Conservation (phyloP, 2,113 vertebrate genomes). For the Oriolus oriolus region DNA sequence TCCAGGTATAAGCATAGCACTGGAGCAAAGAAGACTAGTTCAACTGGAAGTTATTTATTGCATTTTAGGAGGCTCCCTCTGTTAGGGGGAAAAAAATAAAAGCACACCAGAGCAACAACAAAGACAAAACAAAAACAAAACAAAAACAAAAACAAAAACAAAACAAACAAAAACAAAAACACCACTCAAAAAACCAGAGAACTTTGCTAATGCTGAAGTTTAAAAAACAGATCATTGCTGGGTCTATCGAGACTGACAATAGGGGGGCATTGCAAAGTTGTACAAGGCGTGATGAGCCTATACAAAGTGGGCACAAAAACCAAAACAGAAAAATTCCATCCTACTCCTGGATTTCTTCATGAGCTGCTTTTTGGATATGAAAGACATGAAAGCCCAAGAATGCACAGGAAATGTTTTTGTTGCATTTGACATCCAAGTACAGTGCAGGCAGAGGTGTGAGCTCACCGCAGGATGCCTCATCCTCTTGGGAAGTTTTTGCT, state of each 20-base stretch:
- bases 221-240: not conserved
- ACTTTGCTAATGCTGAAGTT: not conserved
- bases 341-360: not conserved
- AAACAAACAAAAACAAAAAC: not conserved
- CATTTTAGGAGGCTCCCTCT: not conserved
- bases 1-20: not conserved
- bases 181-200: accelerated
- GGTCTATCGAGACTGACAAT: not conserved
- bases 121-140: not conserved
- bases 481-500: not conserved
- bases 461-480: not conserved
- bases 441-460: not conserved
- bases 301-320: not conserved
- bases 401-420: not conserved
- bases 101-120: not conserved
- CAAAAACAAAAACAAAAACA: too few relatives aligned
- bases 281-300: not conserved
- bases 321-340: not conserved
- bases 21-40: not conserved
- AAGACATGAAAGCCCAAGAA: not conserved
- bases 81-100: accelerated
- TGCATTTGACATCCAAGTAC: not conserved
- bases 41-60: not conserved
- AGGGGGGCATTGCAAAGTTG: not conserved
- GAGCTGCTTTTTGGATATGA: not conserved